A percentile compares a stretch with the other conserved stretches of the same genome.
These are phyloP conservation scores for Caenorhabditis macrosperma DNA, from an alignment of 2,888 invertebrate species.

Conservation along the genomic window DNA sequence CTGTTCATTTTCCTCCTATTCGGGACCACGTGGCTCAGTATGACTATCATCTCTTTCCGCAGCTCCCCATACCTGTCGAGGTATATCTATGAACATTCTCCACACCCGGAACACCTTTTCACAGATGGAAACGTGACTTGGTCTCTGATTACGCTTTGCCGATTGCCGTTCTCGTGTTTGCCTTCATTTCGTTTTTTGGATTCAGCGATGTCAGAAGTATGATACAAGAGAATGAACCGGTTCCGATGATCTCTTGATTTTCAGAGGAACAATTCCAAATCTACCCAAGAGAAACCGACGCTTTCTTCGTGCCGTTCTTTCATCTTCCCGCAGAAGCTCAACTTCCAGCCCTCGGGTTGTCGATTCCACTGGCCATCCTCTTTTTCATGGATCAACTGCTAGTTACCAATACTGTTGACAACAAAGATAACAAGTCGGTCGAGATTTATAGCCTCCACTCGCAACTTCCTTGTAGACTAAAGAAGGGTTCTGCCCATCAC, in stretches of 20 bases:
- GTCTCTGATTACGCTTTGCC: constrained; percentile 68
- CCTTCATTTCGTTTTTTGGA: constrained; percentile 56
- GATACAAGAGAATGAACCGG: not conserved
- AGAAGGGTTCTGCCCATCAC: constrained; percentile 84
- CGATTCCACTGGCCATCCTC: constrained; percentile 83
- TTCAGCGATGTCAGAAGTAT: constrained; percentile 63
- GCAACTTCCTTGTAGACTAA: constrained; percentile 81
- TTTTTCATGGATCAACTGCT: constrained; percentile 85
- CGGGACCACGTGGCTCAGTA: constrained; percentile 72
- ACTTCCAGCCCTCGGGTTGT: constrained; percentile 82
- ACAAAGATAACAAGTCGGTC: constrained; percentile 83
- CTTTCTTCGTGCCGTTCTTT: constrained; percentile 80
- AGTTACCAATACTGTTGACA: constrained; percentile 83
- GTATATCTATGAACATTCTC: not conserved
- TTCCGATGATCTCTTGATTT: constrained; percentile 47
- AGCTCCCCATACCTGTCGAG: constrained; percentile 58
- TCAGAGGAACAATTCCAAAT: constrained; percentile 62
- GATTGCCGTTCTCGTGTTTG: constrained; percentile 57
- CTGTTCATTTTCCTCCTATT: constrained; percentile 70
- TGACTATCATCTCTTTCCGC: constrained; percentile 58
- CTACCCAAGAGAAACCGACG: constrained; percentile 50
- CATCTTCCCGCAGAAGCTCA: constrained; percentile 81
- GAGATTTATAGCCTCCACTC: constrained; percentile 80
- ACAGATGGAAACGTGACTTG: constrained; percentile 60
- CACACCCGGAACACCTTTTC: not conserved